Base-by-base conservation (phyloP, 2,888 invertebrate genomes). In the Chrysopilus asiliformis region DNA sequence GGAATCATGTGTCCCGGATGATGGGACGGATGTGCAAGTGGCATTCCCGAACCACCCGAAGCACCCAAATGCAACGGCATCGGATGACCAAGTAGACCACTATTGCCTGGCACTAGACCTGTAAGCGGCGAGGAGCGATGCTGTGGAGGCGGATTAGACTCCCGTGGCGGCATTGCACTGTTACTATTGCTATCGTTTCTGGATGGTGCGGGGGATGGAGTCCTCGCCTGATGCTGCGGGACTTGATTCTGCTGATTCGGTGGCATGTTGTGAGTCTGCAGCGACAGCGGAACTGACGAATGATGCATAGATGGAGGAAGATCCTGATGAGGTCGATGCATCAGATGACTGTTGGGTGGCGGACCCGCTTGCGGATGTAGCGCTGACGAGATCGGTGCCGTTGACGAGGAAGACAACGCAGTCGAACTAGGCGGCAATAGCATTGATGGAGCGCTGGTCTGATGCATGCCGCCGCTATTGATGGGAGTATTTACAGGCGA, bases 391-490 rank as follows among this genome's bases (percentile, higher is more conserved):
- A 60, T 51, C 4, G 60, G 52, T 27, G 41, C 44, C 9, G 44
- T 49, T 4, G 58, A 52, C 27, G 42, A 41, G 5, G 44, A 32
- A 15, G 47, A 43, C 10, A 40, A 40, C 3, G 51, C 49, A 4
- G 49, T 57, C 2, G 53, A 48, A 17, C 51, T 50, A 2, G 63
- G 65, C 8, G 68, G 61, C 42, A 70, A 58, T 36, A 68, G 67
- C 27, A 53, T 45, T 34, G 68, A 67, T 33, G 67, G 66, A 40
- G 72, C 65, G 13, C 49, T 45, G 29, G 46, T 41, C 34, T 43
- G 44, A 26, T 40, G 24, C 16, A 28, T 39, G n/a, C n/a, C n/a
- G n/a, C n/a, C n/a, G n/a, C n/a, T n/a, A n/a, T n/a, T n/a, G n/a
- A n/a, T n/a, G 10, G 45, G 33, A 34, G 40, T 43, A 14, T 19